These are phyloP conservation scores for Lutjanus argentimaculatus DNA, from an alignment of 2,797 vertebrate species.

Conservation along the genomic window DNA sequence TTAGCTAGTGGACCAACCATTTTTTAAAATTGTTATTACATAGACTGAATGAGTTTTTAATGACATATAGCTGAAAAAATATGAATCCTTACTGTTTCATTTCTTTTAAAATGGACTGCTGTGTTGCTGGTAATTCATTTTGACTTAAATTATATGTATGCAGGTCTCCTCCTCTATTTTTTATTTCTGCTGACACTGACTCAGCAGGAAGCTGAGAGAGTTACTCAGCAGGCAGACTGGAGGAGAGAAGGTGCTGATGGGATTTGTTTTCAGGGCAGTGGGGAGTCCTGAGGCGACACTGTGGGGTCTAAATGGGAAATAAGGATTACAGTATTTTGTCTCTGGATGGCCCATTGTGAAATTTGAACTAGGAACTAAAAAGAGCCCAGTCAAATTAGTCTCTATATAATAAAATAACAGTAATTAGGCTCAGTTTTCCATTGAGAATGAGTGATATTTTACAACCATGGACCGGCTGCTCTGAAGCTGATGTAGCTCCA, in stretches of 20 bases:
- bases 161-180: neutral
- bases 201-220: slow-evolving; percentile 24
- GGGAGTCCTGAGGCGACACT: slow-evolving; percentile 13
- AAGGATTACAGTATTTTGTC: neutral
- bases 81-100: neutral
- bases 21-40: too few species aligned
- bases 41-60: neutral
- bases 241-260: slow-evolving; percentile 43
- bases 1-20: too few species aligned
- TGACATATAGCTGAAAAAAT: neutral
- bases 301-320: slow-evolving; percentile 11
- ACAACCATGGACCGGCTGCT: neutral
- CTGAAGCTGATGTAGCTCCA: neutral
- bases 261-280: slow-evolving; percentile 25
- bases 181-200: slow-evolving; percentile 13
- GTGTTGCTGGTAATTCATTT: neutral
- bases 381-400: neutral
- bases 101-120: neutral
- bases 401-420: too few species aligned
- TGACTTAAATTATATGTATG: neutral
- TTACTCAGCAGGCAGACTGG: slow-evolving; percentile 20
- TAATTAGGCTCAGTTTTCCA: too few species aligned
- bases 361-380: neutral
- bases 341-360: neutral
- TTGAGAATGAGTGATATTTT: neutral